Base-by-base conservation (phyloP, 2,888 invertebrate genomes). In the Agrochola lota region DNA sequence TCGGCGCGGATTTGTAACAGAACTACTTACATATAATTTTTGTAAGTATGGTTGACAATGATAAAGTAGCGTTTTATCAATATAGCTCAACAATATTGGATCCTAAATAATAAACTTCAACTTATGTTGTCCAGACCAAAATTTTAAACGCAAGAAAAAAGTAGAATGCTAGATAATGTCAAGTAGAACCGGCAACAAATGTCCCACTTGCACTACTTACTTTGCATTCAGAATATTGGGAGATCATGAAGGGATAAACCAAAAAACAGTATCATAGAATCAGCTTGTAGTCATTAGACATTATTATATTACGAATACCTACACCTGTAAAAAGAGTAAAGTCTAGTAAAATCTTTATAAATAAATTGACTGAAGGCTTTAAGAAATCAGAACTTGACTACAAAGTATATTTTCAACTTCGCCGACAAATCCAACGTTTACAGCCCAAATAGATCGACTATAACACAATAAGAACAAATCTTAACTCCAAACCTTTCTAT, bases 401-500 rank as follows among this genome's bases (percentile, higher is more conserved):
- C 1, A 17, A 7, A 30, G 26, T 71, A 26, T n/a, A 72, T 63
- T 49, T 55, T 63, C 23, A 72, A 40, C 11, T 30, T 8, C 9
- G 20, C 43, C 30, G 0, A 30, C 35, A 26, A 68, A 68, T 35
- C 11, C 35, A 43, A 49, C 63, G 20, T 70, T 52, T 40, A 20
- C 35, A 69, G 63, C 35, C 60, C 35, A 75, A 55, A 72, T 43
- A 77, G 35, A 77, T 52, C 52, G 15, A 26, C 17, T 71, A 26
- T 12, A 60, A 84, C 20, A 84, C 52, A 78, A 72, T 55, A 76
- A 72, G 20, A 77, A 83, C 72, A 85, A 81, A 85, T 77, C 77
- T 81, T n/a, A 76, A 81, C 71, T 60, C 55, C 23, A 23, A 71
- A 69, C 74, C 62, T 76, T 70, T 73, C 71, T 43, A 77, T 85